These are phyloP conservation scores for Chinchilla lanigera DNA, from an alignment of 2,113 vertebrate genomes.

Conservation along the genomic window DNA sequence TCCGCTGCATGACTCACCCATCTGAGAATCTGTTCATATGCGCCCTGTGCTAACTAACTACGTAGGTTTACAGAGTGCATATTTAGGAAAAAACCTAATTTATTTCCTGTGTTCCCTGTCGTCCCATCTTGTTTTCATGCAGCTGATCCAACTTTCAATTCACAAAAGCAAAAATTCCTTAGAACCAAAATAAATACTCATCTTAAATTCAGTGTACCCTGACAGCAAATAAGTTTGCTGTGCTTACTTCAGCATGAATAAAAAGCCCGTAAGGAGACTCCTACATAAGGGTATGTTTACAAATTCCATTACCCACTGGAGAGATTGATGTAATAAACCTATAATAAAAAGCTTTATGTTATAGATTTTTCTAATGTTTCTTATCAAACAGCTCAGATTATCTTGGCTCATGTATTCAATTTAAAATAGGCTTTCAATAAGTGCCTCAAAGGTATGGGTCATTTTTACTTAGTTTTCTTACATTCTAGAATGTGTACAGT, in stretches of 20 bases:
- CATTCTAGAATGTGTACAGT: conserved; percentile 43
- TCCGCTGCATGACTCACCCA: background rate
- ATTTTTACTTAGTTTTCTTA: conserved; percentile 69
- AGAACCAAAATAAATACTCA: conserved; percentile 94
- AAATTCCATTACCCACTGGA: conserved; percentile 88
- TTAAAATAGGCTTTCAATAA: conserved; percentile 86
- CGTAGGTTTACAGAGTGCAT: conserved; percentile 9
- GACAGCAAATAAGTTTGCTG: conserved; percentile 94
- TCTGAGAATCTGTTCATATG: background rate
- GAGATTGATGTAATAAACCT: conserved; percentile 88
- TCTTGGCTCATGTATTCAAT: conserved; percentile 83
- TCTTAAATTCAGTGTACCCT: conserved; percentile 95
- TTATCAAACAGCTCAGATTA: conserved; percentile 86
- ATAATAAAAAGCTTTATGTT: conserved; percentile 86
- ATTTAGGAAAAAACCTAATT: conserved; percentile 68
- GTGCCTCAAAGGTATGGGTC: conserved; percentile 82
- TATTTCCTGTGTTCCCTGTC: conserved; percentile 69
- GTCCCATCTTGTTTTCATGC: conserved; percentile 72
- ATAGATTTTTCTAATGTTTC: conserved; percentile 88
- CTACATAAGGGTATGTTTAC: conserved; percentile 86
- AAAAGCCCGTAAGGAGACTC: conserved; percentile 88
- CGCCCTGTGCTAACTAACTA: background rate
- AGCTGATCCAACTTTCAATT: conserved; percentile 83
- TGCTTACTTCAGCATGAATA: conserved; percentile 94
- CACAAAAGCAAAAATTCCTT: conserved; percentile 91